Conservation (phyloP, 2,888 invertebrate species). For the Nebria brevicollis region DNA sequence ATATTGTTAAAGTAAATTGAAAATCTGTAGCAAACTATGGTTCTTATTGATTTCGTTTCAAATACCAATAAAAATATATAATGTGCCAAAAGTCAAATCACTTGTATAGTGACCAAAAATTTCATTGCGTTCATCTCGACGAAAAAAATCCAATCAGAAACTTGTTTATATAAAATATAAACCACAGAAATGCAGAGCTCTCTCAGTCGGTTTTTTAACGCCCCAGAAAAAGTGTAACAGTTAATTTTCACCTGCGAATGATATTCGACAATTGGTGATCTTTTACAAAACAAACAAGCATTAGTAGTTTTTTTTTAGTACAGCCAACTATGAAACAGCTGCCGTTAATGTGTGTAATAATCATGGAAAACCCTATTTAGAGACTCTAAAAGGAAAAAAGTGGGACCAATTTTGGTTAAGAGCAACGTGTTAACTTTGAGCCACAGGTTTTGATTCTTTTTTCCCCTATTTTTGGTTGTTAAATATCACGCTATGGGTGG, state of each 20-base stretch:
- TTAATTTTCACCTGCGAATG: slow-evolving; percentile 35
- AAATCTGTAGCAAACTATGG: no score
- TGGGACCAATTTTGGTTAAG: slow-evolving; percentile 22
- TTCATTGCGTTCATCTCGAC: no score
- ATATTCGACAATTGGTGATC: slow-evolving; percentile 33
- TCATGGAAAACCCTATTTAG: slow-evolving; percentile 18
- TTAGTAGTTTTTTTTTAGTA: slow-evolving; percentile 20
- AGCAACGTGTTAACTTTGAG: slow-evolving; percentile 26
- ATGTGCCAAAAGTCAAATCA: no score
- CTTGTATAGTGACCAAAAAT: no score
- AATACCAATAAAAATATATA: no score
- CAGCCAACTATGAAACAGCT: slow-evolving; percentile 22
- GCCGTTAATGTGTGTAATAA: slow-evolving; percentile 35
- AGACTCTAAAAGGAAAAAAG: slow-evolving; percentile 13
- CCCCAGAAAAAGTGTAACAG: background rate
- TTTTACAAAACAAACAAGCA: slow-evolving; percentile 33
- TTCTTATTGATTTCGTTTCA: no score
- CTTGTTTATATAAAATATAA: background rate
- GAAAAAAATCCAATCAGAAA: background rate
- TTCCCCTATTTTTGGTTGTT: slow-evolving; percentile 11
- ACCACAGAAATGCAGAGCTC: background rate
- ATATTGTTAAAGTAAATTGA: no score
- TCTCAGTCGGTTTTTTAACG: background rate
- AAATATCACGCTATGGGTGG: slow-evolving; percentile 27
- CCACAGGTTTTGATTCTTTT: slow-evolving; percentile 12